Conservation (phyloP, 2,113 vertebrate species). For the Percina caprodes region DNA sequence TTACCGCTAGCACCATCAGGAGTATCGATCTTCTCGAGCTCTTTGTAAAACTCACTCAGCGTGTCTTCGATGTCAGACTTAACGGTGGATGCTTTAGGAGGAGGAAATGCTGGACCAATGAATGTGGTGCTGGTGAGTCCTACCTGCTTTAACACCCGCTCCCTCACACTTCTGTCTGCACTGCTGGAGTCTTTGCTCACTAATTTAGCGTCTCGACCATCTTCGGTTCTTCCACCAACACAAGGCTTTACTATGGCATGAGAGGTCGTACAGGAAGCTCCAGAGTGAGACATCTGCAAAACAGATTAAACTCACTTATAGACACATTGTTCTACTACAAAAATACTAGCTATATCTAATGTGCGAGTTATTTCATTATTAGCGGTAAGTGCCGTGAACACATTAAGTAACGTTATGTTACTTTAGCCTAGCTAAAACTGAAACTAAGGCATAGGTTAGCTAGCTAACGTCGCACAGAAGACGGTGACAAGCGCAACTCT, state of each 20-base stretch:
- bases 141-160: constrained; percentile 69
- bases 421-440: not conserved
- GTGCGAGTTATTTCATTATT: not conserved
- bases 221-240: not conserved
- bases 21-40: constrained; percentile 74
- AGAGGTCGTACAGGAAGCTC: not conserved
- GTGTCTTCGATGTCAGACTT: constrained; percentile 71
- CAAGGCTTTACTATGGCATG: not conserved
- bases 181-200: not conserved
- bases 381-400: not conserved
- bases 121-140: constrained; percentile 78
- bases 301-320: not conserved
- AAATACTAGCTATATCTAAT: not conserved
- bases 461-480: not conserved
- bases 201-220: not conserved
- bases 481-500: not conserved
- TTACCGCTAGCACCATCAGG: constrained; percentile 10
- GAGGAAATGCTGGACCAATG: constrained; percentile 78
- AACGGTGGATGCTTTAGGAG: constrained; percentile 15
- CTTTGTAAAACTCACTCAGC: constrained; percentile 83
- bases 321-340: not conserved
- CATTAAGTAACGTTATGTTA: not conserved
- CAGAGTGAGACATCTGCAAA: constrained; percentile 61
- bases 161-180: constrained; percentile 25
- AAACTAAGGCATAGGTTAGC: constrained; percentile 13